Evolutionary conservation across 1,140 invertebrate genomes (phyloP).

Genomic region (Drosophila mojavensis): DNA sequence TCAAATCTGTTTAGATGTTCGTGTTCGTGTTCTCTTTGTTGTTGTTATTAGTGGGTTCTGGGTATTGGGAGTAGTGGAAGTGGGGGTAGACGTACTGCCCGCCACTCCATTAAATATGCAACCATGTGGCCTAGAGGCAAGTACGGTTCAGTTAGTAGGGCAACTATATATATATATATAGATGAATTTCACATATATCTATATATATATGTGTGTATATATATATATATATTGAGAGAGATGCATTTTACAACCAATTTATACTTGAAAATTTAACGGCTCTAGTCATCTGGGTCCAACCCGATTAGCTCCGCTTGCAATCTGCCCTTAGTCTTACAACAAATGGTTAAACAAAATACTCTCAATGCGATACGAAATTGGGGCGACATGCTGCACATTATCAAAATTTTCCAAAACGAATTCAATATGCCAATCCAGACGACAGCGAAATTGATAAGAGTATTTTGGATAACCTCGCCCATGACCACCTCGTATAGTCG

Average conservation of each 20-base stretch:
- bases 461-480: conserved; percentile 88
- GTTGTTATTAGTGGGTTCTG: conserved; percentile 25
- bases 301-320: conserved; percentile 92
- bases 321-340: conserved; percentile 91
- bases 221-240: conserved; percentile 11
- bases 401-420: conserved; percentile 96
- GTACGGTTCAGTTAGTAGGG: conserved; percentile 43
- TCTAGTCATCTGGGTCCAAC: conserved; percentile 92
- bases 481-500: conserved; percentile 87
- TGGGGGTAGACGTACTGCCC: conserved; percentile 47
- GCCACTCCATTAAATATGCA: conserved; percentile 49
- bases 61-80: conserved; percentile 21
- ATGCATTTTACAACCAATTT: conserved; percentile 53
- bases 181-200: too few species aligned
- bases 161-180: conserved; percentile 17
- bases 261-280: conserved; percentile 80
- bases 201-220: too few species aligned
- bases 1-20: conserved; percentile 39
- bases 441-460: conserved; percentile 95
- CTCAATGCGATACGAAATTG: conserved; percentile 94
- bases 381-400: conserved; percentile 94
- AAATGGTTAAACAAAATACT: conserved; percentile 94
- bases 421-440: conserved; percentile 97
- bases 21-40: conserved; percentile 23
- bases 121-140: conserved; percentile 43